Evolutionary conservation across 1,140 invertebrate genomes (phyloP), one percentile per base, ranked within the genome.

Genomic region (Cydia amplana): DNA sequence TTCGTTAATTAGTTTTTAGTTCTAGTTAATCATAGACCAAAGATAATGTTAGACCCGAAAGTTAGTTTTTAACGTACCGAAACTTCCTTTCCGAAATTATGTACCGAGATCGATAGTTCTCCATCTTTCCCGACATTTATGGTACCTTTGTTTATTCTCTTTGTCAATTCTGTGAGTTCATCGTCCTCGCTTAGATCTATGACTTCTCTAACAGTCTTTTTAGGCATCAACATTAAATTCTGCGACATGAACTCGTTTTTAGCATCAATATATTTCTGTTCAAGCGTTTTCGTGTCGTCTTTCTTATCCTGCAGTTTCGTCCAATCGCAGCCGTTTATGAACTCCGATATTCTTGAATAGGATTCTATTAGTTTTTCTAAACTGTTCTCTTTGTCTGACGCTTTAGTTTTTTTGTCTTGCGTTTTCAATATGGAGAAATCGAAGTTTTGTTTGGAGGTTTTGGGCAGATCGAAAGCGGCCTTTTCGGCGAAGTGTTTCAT

Each of bases 401-500:
- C 46, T 81, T 88, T 89, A 1, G 74, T 67, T 78, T 80, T 78
- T 73, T 91, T 91, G 32, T 88, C 85, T 0, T 82, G 82, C 0
- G 91, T 75, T 75, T 91, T 93, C 74, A 89, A 83, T 10, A 92
- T 63, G 12, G 88, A 82, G 77, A 93, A 90, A 75, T 93, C 91
- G 74, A 87, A 92, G 79, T 91, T 93, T 43, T 90, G 86, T 78
- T 87, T 91, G 0, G 79, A 74, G 16, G 83, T 78, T 85, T 93
- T 93, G 0, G 90, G 88, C 2, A 92, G 82, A 74, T 92, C 90
- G 80, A 93, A 90, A 0, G 93, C 87, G 0, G 91, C 93, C 79
- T 91, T 93, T 76, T 93, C 90, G 18, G 92, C 92, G 83, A 93
- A 93, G 77, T 93, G 89, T 77, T 93, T 93, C 87, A 93, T 93